Conservation (phyloP, 2,888 invertebrate species). For the Aleiodes leptofemur region DNA sequence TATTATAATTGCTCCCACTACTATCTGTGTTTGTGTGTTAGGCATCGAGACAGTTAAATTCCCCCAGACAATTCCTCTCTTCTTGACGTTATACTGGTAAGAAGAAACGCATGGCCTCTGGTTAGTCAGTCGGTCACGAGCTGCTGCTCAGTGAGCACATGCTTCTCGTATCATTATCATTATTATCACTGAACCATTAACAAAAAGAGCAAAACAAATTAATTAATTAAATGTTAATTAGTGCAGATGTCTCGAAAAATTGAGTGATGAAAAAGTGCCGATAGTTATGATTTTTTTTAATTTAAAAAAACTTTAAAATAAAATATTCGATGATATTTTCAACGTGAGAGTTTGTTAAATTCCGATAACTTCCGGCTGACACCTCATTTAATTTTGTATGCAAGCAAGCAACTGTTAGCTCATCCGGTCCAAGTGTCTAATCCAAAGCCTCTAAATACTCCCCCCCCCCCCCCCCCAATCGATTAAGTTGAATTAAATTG, state of each 20-base stretch:
- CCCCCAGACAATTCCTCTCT: not conserved
- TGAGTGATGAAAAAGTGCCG: not conserved
- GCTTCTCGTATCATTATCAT: constrained; percentile 20
- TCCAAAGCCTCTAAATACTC: not conserved
- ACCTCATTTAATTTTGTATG: constrained; percentile 35
- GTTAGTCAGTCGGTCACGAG: constrained; percentile 59
- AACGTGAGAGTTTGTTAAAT: constrained; percentile 9
- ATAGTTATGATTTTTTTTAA: not conserved
- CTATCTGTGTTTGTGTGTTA: not conserved
- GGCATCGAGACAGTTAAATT: constrained; percentile 25
- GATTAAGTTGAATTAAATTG: constrained; percentile 4
- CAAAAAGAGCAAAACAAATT: no score
- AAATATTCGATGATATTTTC: not conserved
- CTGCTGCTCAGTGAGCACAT: constrained; percentile 51
- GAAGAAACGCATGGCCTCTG: constrained; percentile 50
- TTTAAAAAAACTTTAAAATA: not conserved
- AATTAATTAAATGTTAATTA: not conserved
- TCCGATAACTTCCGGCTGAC: constrained; percentile 32
- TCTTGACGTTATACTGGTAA: constrained; percentile 11
- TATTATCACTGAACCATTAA: constrained; percentile 28
- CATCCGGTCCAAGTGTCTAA: constrained; percentile 34
- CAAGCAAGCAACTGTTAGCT: constrained; percentile 31
- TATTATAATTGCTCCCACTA: constrained; percentile 25
- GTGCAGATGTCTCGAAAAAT: not conserved
- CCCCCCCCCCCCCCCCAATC: not conserved